phyloP scores from a whole-genome alignment of 2,113 vertebrate genomes.

The Triplophysa rosa region DNA sequence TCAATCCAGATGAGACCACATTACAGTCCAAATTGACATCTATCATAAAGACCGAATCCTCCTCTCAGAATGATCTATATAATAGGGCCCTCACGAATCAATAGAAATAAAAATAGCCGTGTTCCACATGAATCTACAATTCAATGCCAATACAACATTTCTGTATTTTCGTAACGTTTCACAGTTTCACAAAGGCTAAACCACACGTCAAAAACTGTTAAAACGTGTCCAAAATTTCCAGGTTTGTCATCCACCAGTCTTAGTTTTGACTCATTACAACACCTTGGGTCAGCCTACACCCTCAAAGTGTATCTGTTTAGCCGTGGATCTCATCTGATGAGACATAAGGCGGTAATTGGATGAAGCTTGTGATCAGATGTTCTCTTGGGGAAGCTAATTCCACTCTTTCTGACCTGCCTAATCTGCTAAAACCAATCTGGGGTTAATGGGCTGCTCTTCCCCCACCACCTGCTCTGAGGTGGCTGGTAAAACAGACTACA shows the following conservation, averaged over 20 bases:
- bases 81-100: conserved; percentile 26
- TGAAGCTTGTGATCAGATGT: conserved; percentile 70
- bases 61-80: conserved; percentile 27
- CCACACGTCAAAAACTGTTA: conserved; percentile 1
- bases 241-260: background rate
- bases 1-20: conserved; percentile 39
- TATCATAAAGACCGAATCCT: conserved; percentile 7
- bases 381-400: conserved; percentile 69
- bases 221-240: conserved; percentile 17
- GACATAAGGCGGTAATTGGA: conserved; percentile 68
- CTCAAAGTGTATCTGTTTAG: conserved; percentile 48
- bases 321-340: conserved; percentile 64
- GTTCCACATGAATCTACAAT: background rate
- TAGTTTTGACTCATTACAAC: conserved; percentile 29
- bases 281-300: conserved; percentile 34
- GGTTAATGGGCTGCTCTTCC: conserved; percentile 49
- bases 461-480: conserved; percentile 43
- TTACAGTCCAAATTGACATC: conserved; percentile 27
- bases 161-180: background rate
- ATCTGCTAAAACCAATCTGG: conserved; percentile 65
- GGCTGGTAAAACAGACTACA: conserved; percentile 29
- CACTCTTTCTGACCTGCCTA: conserved; percentile 66
- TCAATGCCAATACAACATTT: background rate
- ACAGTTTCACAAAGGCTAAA: background rate
- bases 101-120: conserved; percentile 18